Evolutionary conservation across 2,113 vertebrate species (phyloP).

Genomic region (Cavia porcellus): DNA sequence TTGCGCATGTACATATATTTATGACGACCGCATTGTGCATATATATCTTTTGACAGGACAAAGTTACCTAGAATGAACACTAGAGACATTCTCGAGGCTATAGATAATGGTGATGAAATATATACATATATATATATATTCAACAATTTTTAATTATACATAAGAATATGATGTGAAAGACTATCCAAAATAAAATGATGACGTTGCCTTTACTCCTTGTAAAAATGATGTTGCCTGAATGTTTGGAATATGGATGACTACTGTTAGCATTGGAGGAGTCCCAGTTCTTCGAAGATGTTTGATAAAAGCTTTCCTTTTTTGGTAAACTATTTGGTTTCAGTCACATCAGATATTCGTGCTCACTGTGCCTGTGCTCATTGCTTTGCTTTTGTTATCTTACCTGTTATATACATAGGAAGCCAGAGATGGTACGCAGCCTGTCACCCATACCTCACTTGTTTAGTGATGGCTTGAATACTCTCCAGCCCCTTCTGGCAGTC

Average conservation of each 20-base stretch:
- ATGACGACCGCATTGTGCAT: background rate
- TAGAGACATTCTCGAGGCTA: background rate
- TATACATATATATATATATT: background rate
- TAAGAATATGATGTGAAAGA: background rate
- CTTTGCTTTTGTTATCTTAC: constrained; percentile 88
- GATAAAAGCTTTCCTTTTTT: background rate
- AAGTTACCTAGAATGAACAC: background rate
- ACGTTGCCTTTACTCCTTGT: background rate
- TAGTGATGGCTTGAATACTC: constrained; percentile 87
- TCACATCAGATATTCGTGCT: constrained; percentile 51
- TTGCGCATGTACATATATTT: background rate
- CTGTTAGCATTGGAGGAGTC: background rate
- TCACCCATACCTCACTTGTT: constrained; percentile 88
- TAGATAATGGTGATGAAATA: no score
- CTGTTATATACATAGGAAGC: constrained; percentile 91
- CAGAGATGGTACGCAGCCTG: constrained; percentile 86
- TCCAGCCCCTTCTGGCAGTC: constrained; percentile 90
- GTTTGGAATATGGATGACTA: background rate
- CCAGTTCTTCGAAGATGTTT: background rate
- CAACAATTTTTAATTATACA: background rate
- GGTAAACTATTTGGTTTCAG: background rate
- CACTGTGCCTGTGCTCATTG: constrained; percentile 87
- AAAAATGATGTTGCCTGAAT: background rate
- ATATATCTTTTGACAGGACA: background rate
- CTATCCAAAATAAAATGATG: background rate